Conservation (phyloP, 2,113 vertebrate species). For the Poeciliopsis turrubarensis region DNA sequence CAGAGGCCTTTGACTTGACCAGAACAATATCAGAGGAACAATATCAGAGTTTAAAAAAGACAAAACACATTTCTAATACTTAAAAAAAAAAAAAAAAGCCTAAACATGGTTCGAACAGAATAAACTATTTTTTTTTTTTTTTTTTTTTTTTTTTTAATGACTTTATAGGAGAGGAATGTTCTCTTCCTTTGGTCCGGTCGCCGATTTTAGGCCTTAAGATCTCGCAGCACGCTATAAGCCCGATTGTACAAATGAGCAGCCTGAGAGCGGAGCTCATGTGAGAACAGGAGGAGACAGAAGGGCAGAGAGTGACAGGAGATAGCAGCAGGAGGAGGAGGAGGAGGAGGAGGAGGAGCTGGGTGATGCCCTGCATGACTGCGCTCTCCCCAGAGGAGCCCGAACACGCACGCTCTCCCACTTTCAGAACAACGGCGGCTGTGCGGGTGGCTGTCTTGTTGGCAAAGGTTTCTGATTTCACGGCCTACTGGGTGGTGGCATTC, state of each 20-base stretch:
- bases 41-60: background rate
- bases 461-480: slow-evolving; percentile 80
- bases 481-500: slow-evolving; percentile 81
- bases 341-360: slow-evolving; percentile 52
- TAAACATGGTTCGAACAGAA: background rate
- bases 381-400: slow-evolving; percentile 63
- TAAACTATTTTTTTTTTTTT: background rate
- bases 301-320: slow-evolving; percentile 47
- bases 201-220: background rate
- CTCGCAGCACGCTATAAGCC: background rate
- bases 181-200: background rate
- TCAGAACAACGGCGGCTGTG: slow-evolving; percentile 59
- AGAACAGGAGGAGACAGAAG: slow-evolving; percentile 33
- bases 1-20: background rate
- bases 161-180: background rate
- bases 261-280: background rate
- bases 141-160: background rate
- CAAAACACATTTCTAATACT: background rate
- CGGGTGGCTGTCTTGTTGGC: slow-evolving; percentile 80
- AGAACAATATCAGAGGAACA: background rate
- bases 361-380: slow-evolving; percentile 78
- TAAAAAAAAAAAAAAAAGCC: background rate
- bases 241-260: background rate
- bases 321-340: slow-evolving; percentile 34
- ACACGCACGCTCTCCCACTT: slow-evolving; percentile 42